Evolutionary conservation across 2,797 vertebrate species (phyloP).

Genomic region (Platyrinchus mystaceus): DNA sequence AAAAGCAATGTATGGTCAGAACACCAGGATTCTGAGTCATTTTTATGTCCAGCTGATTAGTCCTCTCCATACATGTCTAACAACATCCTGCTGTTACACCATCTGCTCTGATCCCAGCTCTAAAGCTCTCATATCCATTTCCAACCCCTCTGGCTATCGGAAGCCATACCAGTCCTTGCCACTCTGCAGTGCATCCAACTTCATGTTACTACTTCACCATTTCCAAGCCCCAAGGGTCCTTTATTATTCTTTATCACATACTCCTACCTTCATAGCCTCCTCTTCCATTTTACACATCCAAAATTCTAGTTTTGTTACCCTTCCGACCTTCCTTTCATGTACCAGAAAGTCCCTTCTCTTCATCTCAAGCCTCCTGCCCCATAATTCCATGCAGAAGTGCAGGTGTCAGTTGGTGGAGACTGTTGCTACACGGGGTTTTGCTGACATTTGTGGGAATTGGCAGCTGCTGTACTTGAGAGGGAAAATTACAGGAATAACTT

Average conservation of each 20-base stretch:
- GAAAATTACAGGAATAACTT: not conserved
- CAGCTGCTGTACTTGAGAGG: not conserved
- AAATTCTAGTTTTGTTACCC: not conserved
- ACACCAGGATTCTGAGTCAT: not conserved
- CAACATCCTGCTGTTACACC: accelerated
- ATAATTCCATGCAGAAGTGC: not conserved
- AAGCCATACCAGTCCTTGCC: not conserved
- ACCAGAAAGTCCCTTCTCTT: not conserved
- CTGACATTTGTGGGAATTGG: not conserved
- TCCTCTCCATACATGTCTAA: not conserved
- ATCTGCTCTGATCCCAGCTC: not conserved
- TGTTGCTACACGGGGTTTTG: not conserved
- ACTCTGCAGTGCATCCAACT: not conserved
- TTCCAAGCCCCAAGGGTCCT: not conserved
- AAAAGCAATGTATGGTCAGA: not conserved
- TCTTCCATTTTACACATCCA: not conserved
- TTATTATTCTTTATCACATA: not conserved
- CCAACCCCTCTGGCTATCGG: not conserved
- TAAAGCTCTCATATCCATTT: not conserved
- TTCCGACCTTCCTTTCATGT: not conserved
- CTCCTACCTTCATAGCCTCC: not conserved
- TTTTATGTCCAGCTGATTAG: not conserved
- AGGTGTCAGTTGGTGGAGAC: not conserved
- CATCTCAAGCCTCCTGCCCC: not conserved
- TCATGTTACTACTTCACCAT: not conserved